Conservation (phyloP, 2,797 vertebrate species). For the Mycteria americana region DNA sequence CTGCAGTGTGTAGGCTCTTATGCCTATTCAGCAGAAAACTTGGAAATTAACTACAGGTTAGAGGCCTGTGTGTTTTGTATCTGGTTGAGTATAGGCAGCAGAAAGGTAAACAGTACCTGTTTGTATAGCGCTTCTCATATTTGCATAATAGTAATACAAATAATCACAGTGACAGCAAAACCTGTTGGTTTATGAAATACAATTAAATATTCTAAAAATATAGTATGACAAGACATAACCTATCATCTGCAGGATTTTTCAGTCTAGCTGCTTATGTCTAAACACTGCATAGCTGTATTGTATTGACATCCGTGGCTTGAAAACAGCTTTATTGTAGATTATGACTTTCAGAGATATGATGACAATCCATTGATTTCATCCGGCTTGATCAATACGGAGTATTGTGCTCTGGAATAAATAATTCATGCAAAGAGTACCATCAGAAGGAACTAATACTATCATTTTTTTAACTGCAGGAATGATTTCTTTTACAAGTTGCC, state of each 20-base stretch:
- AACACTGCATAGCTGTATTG: not conserved
- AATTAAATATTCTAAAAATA: constrained; percentile 10
- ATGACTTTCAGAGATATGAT: not conserved
- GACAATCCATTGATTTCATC: not conserved
- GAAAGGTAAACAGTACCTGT: constrained; percentile 8
- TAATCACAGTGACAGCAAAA: not conserved
- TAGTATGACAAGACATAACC: not conserved
- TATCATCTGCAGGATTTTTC: not conserved
- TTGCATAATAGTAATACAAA: not conserved
- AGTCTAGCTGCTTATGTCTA: not conserved
- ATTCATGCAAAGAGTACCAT: not conserved
- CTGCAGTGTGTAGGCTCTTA: not conserved
- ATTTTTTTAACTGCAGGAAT: not conserved
- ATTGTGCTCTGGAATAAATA: not conserved
- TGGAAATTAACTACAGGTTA: not conserved
- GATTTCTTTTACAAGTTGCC: not conserved
- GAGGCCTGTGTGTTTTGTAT: not conserved
- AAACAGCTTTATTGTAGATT: not conserved
- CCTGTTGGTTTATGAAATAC: not conserved
- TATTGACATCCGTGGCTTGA: not conserved
- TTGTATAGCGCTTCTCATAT: not conserved
- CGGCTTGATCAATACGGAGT: not conserved
- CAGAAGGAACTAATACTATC: not conserved
- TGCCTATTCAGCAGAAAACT: not conserved
- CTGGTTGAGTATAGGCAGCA: not conserved